Conservation (phyloP, 1,140 invertebrate genomes). For the Nephotettix cincticeps region DNA sequence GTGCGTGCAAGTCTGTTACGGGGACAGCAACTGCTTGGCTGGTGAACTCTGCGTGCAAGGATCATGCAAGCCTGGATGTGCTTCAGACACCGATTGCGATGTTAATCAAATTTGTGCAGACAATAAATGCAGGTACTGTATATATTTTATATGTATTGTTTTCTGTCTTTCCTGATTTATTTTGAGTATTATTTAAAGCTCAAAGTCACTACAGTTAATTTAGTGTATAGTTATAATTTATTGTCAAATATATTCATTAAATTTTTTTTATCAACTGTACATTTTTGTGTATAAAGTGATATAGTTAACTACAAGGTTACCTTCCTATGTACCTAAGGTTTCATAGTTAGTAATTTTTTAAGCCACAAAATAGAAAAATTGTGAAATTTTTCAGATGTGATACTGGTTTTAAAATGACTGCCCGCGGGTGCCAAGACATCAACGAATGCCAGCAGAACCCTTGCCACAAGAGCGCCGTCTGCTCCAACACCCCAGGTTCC, state of each 20-base stretch:
- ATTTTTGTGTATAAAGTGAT: background rate
- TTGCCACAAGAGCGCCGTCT: conserved; percentile 76
- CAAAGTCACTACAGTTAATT: too few species aligned
- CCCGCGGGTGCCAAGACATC: conserved; percentile 71
- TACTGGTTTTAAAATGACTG: conserved; percentile 65
- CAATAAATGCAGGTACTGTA: conserved; percentile 66
- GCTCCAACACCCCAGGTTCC: conserved; percentile 76
- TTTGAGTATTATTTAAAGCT: too few species aligned
- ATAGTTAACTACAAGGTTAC: too few species aligned
- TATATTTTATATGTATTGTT: too few species aligned
- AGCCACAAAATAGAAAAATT: too few species aligned
- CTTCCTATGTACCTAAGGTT: too few species aligned
- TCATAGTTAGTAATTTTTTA: too few species aligned
- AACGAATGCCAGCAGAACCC: conserved; percentile 77
- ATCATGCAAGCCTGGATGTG: conserved; percentile 78
- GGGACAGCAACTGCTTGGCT: conserved; percentile 82
- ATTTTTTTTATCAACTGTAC: background rate
- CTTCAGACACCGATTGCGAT: conserved; percentile 76
- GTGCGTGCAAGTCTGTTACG: conserved; percentile 83
- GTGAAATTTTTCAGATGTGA: conserved; percentile 60
- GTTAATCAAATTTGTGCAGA: conserved; percentile 75
- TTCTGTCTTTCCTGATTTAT: too few species aligned
- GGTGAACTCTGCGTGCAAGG: conserved; percentile 87
- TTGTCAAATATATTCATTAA: too few species aligned
- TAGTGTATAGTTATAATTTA: too few species aligned